Base-by-base conservation (phyloP, 2,113 vertebrate species). In the Megaceryle maxima region DNA sequence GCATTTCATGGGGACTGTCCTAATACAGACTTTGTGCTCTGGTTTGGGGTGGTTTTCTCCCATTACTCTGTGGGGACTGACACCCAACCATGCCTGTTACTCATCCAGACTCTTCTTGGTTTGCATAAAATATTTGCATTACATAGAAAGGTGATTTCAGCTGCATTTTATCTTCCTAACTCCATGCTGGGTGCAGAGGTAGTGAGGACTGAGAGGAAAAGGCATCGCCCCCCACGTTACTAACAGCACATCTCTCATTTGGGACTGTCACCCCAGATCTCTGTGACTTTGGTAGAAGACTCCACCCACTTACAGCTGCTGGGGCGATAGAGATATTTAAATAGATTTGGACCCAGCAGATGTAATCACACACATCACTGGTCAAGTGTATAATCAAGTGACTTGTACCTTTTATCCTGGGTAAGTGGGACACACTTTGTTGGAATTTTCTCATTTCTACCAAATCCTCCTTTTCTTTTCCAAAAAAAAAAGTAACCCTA, bases 41-140 rank as follows among this genome's bases (percentile, higher is more conserved):
- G 53, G 8, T 29, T 31, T 50, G 37, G 4, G 3, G 1, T 0
- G 28, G 70, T 62, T 44, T 46, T 21, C 21, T 64, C 2, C 0
- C 24, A 6, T 68, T 57, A 2, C 7, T 20, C 12, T 1, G 0
- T 18, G 60, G 21, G 50, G 13, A 21, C 16, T 63, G 46, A 70
- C 77, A 81, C 37, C 44, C 35, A 50, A 37, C 5, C 21, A 3
- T 20, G 33, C 5, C 2, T 9, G 6, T 22, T 8, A 2, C 50
- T 55, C 56, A 75, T 37, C 33, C 63, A 35, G 86, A 35, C 33
- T 4, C 66, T 57, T 73, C 33, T 76, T 55, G 26, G 12, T 50
- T 81, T 48, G 55, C 56, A 18, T 28, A 21, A 77, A 77, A 18
- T 24, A 13, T 35, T 8, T 55, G 31, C 41, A 25, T 37, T 44